Evolutionary conservation across 2,888 invertebrate genomes (phyloP).

Genomic region (Hesperia comma): DNA sequence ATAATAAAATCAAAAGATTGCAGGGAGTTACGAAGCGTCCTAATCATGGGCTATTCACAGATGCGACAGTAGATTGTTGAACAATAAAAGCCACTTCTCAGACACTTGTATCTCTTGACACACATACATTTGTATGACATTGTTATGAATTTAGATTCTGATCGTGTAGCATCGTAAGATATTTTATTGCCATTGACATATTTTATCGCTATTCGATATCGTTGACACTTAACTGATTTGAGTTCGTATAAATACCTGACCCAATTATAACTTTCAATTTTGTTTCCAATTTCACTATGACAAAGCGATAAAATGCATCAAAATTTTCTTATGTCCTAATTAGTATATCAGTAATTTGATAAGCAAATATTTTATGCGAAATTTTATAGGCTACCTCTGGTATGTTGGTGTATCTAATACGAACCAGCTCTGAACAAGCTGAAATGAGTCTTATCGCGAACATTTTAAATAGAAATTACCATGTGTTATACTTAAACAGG

Average conservation of each 20-base stretch:
- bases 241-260: no score
- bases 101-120: slow-evolving; percentile 73
- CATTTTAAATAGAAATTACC: slow-evolving; percentile 4
- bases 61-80: slow-evolving; percentile 47
- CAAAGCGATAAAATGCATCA: not conserved
- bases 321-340: not conserved
- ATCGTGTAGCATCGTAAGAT: slow-evolving; percentile 9
- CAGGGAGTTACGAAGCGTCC: no score
- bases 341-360: not conserved
- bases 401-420: not conserved
- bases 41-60: not conserved
- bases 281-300: not conserved
- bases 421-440: not conserved
- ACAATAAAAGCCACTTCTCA: slow-evolving; percentile 68
- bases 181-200: slow-evolving; percentile 2
- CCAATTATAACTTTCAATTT: not conserved
- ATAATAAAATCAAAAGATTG: no score
- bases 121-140: slow-evolving; percentile 50
- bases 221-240: not conserved
- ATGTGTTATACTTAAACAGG: slow-evolving; percentile 17
- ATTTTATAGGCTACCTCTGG: not conserved
- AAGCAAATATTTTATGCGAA: not conserved
- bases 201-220: slow-evolving; percentile 15
- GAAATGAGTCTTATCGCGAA: not conserved
- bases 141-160: slow-evolving; percentile 24